These are phyloP conservation scores for Sorex araneus DNA, from an alignment of 2,113 vertebrate species.

Conservation along the genomic window DNA sequence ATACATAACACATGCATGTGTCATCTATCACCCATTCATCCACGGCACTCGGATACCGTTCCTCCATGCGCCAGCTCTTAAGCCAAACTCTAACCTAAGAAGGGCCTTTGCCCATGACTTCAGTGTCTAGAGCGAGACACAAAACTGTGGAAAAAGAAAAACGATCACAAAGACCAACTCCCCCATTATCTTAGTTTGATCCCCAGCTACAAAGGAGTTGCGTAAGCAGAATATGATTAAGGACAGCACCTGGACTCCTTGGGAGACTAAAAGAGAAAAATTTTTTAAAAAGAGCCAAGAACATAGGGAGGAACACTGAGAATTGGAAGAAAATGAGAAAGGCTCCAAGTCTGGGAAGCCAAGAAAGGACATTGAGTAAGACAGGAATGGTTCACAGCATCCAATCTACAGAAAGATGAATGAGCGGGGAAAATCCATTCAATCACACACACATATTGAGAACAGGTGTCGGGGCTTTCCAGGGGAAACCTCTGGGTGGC, in stretches of 20 bases:
- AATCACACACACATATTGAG: rapidly evolving
- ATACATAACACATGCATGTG: no score
- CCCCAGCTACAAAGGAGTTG: neutral
- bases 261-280: neutral
- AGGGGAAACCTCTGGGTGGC: neutral
- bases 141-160: neutral
- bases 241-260: no score
- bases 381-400: neutral
- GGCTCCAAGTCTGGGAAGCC: neutral
- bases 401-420: neutral
- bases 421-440: neutral
- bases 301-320: neutral
- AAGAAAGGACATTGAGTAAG: neutral
- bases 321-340: neutral
- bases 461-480: neutral
- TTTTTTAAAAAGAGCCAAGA: neutral
- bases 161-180: neutral
- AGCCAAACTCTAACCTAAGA: neutral
- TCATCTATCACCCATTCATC: neutral
- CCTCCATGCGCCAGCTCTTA: neutral
- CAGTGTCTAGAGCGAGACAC: neutral
- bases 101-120: neutral
- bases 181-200: neutral
- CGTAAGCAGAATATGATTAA: neutral
- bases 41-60: no score